Base-by-base conservation (phyloP, 2,888 invertebrate species). In the Eucera pruinosa region DNA sequence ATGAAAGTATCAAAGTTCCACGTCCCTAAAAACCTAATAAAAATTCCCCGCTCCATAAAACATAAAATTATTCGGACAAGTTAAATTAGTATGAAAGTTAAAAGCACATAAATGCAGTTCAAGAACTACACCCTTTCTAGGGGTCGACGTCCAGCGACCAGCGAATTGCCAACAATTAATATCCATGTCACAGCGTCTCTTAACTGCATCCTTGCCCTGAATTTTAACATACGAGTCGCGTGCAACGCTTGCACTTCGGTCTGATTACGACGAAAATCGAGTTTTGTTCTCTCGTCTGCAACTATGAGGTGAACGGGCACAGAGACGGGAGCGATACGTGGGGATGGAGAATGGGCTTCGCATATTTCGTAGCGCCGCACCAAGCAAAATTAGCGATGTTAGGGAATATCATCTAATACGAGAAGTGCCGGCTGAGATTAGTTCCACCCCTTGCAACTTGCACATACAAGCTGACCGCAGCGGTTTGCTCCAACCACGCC, bases 351-450 rank as follows among this genome's bases (percentile, higher is more conserved):
- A 33, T 20, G 41, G 41, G 48, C 18, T 30, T 55, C 30, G 61
- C 58, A 74, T 83, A 80, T 83, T 77, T 83, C 77, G 77, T 43
- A 50, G 43, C 54, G 36, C 52, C 47, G 13, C 54, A 65, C 77
- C 52, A 54, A 62, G 71, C 72, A 72, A 82, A 85, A 85, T 85
- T 86, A 84, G 84, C 80, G 75, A 78, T 78, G 71, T 84, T 85
- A 85, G 77, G 64, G 75, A 78, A 79, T 86, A 83, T 82, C 79
- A 70, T 84, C 85, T 84, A 80, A 85, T 80, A 75, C 60, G 71
- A 66, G 74, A 74, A 82, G 78, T 72, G 68, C 86, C 72, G 67
- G 67, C 65, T 70, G 65, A 72, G 78, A 86, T 85, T 85, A 85
- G 75, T 86, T 86, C 69, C 80, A 69, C 76, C 73, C 66, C 72